Evolutionary conservation across 1,140 invertebrate species (phyloP), one percentile per base, ranked within the genome.

Genomic region (Orchestia grillus): DNA sequence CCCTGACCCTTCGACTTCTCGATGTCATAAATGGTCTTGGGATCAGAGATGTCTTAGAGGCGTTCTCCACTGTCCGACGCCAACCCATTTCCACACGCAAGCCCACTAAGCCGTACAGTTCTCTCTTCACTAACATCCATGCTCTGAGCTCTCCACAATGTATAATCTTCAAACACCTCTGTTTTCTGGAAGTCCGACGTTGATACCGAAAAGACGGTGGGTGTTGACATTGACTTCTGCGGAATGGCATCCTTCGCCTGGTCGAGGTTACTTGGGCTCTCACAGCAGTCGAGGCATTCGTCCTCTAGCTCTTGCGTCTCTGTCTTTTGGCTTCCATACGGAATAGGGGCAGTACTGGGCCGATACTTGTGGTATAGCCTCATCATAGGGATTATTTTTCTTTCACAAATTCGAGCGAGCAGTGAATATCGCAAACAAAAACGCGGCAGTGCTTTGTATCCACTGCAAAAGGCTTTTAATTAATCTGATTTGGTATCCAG

Each of bases 301-400:
- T 77, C 62, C 11, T 77, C 62, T 77, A 19, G 62, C 11, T 4
- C 88, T 90, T 42, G 3, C 41, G n/a, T 90, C 41, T 42, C 88
- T 42, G 88, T 42, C 36, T 28, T 90, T 4, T 90, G 0, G 41
- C 3, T 44, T 47, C 43, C 92, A 40, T 94, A 94, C 43, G 92
- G 92, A 44, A 94, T 11, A 90, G 88, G 88, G 40, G 92, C 43
- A 44, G 15, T n/a, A 44, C 92, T 45, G 11, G 44, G 92, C 8
- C 92, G 44, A 40, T 44, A 94, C 44, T 94, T 94, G 92, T 94
- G 92, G 40, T 94, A 94, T 45, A 40, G 45, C 44, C 92, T 44
- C 92, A 94, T 94, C 4, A 77, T 28, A 77, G 36, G 36, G 36
- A 15, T 28, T 15, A 1, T 77, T 77, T 77, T 15, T 36, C 28